phyloP scores from a whole-genome alignment of 2,113 vertebrate species.

The Dromaius novaehollandiae region DNA sequence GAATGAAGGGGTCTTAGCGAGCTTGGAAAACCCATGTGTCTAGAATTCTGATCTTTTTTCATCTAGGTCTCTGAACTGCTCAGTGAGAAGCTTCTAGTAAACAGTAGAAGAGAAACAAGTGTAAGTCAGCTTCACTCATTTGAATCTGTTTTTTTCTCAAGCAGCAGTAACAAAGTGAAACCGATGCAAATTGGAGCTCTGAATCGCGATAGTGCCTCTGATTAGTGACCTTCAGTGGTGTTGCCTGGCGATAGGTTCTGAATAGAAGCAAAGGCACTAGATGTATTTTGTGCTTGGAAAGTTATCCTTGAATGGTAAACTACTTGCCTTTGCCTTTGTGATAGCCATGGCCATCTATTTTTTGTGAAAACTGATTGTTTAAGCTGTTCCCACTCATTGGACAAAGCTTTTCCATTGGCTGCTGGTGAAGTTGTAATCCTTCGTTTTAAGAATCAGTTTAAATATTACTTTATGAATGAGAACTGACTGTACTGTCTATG shows the following conservation, averaged over 20 bases:
- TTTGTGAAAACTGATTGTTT: background rate
- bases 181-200: background rate
- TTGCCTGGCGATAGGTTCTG: background rate
- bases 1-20: background rate
- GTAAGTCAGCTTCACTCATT: background rate
- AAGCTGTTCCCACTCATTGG: background rate
- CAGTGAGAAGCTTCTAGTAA: background rate
- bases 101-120: background rate
- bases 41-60: background rate
- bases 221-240: background rate
- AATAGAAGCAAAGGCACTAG: background rate
- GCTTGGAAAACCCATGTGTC: background rate
- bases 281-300: background rate
- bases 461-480: background rate
- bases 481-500: background rate
- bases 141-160: background rate
- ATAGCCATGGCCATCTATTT: background rate
- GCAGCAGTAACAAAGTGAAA: background rate
- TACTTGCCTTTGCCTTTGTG: background rate
- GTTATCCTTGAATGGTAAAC: background rate
- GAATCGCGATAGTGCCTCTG: background rate
- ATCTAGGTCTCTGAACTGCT: background rate
- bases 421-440: background rate
- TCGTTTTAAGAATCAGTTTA: background rate
- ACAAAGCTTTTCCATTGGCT: background rate